Evolutionary conservation across 92 coral and sea anemone genomes (phyloP).

Genomic region (Nematostella vectensis): DNA sequence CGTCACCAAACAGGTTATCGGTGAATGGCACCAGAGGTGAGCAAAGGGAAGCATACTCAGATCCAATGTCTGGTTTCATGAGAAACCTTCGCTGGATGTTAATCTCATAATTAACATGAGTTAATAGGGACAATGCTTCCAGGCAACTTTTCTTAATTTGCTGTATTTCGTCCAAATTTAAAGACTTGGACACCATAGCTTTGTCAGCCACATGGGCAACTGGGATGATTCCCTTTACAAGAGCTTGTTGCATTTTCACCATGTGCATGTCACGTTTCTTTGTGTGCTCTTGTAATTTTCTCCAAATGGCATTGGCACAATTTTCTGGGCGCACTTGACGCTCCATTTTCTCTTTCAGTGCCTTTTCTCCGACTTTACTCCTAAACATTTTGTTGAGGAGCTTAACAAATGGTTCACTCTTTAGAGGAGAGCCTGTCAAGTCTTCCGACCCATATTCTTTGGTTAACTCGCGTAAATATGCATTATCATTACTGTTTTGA

Average conservation of each 20-base stretch:
- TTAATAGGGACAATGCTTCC: conserved; percentile 39
- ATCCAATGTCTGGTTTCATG: conserved; percentile 18
- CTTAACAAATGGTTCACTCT: neutral
- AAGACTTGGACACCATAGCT: neutral
- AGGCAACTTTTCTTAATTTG: conserved; percentile 5
- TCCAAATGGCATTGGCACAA: conserved; percentile 15
- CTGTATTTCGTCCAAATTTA: neutral
- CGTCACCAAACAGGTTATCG: conserved; percentile 27
- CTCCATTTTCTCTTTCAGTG: conserved; percentile 11
- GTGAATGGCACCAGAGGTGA: conserved; percentile 13
- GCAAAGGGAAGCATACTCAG: conserved; percentile 10
- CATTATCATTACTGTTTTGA: conserved; percentile 4
- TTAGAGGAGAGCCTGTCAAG: conserved; percentile 2
- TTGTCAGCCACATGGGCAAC: conserved; percentile 14
- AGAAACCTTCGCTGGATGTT: conserved; percentile 26
- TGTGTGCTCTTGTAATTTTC: conserved; percentile 9
- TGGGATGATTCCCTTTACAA: conserved; percentile 38
- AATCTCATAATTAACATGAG: conserved; percentile 22
- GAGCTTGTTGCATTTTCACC: conserved; percentile 42
- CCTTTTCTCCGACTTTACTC: neutral
- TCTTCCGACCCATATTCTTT: conserved; percentile 14
- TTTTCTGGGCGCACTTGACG: conserved; percentile 10
- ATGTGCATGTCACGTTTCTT: conserved; percentile 32
- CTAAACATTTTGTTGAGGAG: conserved; percentile 7
- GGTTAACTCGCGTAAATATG: neutral